Conservation (phyloP, 2,797 vertebrate species). For the Sylvilagus floridanus region DNA sequence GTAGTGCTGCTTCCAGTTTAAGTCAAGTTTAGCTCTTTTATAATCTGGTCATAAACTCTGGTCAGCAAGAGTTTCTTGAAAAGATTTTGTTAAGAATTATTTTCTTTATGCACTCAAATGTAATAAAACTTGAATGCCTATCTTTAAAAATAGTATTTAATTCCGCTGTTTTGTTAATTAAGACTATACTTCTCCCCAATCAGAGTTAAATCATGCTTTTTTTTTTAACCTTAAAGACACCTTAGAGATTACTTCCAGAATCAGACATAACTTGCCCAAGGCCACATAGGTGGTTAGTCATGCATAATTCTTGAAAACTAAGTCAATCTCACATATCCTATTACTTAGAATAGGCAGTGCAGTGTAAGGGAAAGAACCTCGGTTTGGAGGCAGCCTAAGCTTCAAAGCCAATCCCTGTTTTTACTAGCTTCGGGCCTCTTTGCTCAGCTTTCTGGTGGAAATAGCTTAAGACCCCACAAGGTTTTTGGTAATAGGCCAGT, state of each 20-base stretch:
- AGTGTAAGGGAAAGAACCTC: background rate
- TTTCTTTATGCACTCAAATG: slow-evolving; percentile 16
- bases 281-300: slow-evolving; percentile 41
- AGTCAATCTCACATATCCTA: background rate
- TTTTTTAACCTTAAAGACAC: slow-evolving; percentile 60
- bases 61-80: slow-evolving; percentile 54
- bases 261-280: slow-evolving; percentile 67
- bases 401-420: background rate
- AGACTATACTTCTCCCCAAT: slow-evolving; percentile 69
- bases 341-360: background rate
- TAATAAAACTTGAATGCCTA: slow-evolving; percentile 47
- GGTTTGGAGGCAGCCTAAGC: background rate
- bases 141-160: slow-evolving; percentile 71
- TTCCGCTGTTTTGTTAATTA: slow-evolving; percentile 71
- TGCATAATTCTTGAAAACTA: background rate
- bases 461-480: background rate
- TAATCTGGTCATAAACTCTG: slow-evolving; percentile 39
- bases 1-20: background rate
- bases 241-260: slow-evolving; percentile 68
- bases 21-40: background rate
- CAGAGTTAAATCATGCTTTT: slow-evolving; percentile 68
- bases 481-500: background rate
- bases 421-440: background rate
- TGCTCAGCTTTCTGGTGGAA: background rate
- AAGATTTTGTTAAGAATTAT: slow-evolving; percentile 26